A percentile compares a stretch with the other conserved stretches of the same genome.
These are phyloP conservation scores for Molothrus aeneus DNA, from an alignment of 2,797 vertebrate species.

Conservation along the genomic window DNA sequence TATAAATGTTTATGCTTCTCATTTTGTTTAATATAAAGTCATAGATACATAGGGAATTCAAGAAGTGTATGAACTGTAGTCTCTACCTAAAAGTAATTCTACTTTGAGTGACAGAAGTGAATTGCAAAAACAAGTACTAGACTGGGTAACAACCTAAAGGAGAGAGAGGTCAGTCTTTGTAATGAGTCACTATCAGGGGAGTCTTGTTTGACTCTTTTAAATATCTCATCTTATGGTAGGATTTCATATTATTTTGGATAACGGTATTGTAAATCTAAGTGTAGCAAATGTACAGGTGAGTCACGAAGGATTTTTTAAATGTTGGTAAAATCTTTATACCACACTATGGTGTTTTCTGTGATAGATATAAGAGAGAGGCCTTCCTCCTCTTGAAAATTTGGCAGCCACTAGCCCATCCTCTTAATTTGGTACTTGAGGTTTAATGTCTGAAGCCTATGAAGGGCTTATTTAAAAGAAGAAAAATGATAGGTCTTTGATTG, in stretches of 20 bases:
- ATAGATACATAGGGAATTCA: neutral
- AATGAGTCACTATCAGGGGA: neutral
- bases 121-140: neutral
- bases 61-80: neutral
- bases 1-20: neutral
- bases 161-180: neutral
- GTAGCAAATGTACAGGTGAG: neutral
- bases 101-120: neutral
- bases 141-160: neutral
- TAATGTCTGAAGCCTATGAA: neutral
- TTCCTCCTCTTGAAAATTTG: neutral
- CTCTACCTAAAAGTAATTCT: neutral
- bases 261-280: neutral
- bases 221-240: neutral
- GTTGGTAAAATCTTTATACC: neutral
- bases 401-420: neutral
- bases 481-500: neutral
- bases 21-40: neutral
- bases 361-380: neutral
- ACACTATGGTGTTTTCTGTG: neutral
- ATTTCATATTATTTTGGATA: neutral
- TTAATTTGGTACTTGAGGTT: neutral
- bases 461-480: neutral
- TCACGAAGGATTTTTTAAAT: neutral
- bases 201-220: neutral